Percentiles rank a stretch among this genome's conserved stretches.
Evolutionary conservation across 2,113 vertebrate genomes (phyloP).

Genomic region (Oxyruncus cristatus): DNA sequence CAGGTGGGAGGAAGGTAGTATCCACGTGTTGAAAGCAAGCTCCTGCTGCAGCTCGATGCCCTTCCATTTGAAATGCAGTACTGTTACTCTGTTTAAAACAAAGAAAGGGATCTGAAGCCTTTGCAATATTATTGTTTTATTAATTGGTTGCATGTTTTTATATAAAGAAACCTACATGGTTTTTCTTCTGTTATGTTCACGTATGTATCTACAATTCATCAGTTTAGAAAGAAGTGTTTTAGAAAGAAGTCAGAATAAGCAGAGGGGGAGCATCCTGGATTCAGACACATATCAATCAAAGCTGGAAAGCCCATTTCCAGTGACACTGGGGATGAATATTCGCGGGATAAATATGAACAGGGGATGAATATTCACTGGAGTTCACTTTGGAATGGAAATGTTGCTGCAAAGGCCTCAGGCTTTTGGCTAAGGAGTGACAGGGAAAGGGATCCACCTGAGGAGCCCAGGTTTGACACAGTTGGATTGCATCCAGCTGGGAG

Average conservation of each 20-base stretch:
- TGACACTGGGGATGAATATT: background rate
- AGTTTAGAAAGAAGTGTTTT: background rate
- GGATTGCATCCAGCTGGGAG: slow-evolving; percentile 28
- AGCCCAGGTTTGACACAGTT: slow-evolving; percentile 49
- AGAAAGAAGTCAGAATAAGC: background rate
- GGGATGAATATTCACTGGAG: background rate
- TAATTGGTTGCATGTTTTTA: background rate
- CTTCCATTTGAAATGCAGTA: background rate
- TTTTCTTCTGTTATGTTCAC: background rate
- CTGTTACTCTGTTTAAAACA: background rate
- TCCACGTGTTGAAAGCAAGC: background rate
- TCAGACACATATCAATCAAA: background rate
- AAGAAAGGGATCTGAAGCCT: background rate
- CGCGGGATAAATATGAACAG: no score
- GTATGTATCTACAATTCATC: rapidly evolving
- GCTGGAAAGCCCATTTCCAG: background rate
- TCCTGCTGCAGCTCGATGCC: background rate
- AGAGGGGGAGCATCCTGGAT: background rate
- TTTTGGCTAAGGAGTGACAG: background rate
- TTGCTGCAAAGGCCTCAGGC: background rate
- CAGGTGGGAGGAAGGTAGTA: background rate
- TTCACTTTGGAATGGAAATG: background rate
- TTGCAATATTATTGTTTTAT: background rate
- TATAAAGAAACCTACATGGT: background rate
- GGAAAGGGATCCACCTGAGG: slow-evolving; percentile 21